A percentile compares a stretch with the other conserved stretches of the same genome.
These are phyloP conservation scores for Synodontis membranacea DNA, from an alignment of 2,113 vertebrate species.

Conservation along the genomic window DNA sequence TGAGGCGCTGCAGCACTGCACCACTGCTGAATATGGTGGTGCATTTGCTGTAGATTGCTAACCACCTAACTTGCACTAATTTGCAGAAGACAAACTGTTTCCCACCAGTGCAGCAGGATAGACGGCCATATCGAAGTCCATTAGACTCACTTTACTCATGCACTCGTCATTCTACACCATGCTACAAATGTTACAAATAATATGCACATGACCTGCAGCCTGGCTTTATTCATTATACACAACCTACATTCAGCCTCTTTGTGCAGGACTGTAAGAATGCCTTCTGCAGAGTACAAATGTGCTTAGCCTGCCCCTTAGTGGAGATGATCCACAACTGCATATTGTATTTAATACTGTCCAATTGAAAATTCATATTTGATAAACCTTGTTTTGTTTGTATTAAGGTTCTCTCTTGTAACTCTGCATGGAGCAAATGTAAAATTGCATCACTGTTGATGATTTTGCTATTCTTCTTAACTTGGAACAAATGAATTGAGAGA, in stretches of 20 bases:
- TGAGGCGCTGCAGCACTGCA: not conserved
- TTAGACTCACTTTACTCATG: not conserved
- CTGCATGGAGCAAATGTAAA: not conserved
- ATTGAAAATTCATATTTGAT: not conserved
- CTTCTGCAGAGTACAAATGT: not conserved
- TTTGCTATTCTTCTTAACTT: not conserved
- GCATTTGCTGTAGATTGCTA: not conserved
- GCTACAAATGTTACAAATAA: not conserved
- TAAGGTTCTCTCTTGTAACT: not conserved
- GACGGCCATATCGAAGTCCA: not conserved
- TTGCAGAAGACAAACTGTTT: not conserved
- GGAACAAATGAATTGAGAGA: not conserved
- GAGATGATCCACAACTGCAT: not conserved
- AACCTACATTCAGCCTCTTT: not conserved
- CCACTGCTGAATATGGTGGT: not conserved
- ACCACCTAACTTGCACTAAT: not conserved
- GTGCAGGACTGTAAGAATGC: not conserved
- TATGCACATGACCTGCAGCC: not conserved
- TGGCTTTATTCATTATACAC: not conserved
- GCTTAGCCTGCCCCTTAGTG: conserved; percentile 35
- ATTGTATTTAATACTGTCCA: not conserved
- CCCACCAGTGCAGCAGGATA: not conserved
- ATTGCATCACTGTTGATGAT: not conserved
- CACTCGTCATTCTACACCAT: not conserved
- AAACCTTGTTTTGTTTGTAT: not conserved